Evolutionary conservation across 2,113 vertebrate species (phyloP).

Genomic region (Brienomyrus longianalis): DNA sequence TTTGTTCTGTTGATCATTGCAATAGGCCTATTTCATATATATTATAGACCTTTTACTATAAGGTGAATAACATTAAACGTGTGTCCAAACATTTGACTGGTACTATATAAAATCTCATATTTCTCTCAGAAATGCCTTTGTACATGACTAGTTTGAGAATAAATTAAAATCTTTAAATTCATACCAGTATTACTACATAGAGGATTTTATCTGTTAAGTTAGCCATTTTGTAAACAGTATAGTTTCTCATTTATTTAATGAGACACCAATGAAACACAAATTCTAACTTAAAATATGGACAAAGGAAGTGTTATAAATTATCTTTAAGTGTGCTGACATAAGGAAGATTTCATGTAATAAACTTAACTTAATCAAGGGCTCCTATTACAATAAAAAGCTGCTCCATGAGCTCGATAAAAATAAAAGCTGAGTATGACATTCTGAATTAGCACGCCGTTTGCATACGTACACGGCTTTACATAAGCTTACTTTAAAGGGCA

Average conservation of each 20-base stretch:
- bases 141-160: neutral
- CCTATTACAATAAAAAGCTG: neutral
- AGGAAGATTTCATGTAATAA: neutral
- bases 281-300: neutral
- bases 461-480: neutral
- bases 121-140: neutral
- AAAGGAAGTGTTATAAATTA: neutral
- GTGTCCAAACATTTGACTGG: neutral
- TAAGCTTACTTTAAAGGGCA: neutral
- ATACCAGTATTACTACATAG: neutral
- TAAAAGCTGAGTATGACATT: neutral
- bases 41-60: neutral
- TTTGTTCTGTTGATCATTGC: neutral
- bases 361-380: neutral
- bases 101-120: neutral
- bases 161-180: neutral
- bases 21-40: neutral
- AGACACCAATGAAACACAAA: neutral
- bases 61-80: neutral
- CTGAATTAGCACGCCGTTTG: neutral
- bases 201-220: neutral
- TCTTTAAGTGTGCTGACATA: neutral
- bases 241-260: neutral
- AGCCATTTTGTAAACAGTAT: neutral
- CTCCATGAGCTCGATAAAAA: neutral